Base-by-base conservation (phyloP, 1,140 invertebrate genomes). In the Campodea augens region DNA sequence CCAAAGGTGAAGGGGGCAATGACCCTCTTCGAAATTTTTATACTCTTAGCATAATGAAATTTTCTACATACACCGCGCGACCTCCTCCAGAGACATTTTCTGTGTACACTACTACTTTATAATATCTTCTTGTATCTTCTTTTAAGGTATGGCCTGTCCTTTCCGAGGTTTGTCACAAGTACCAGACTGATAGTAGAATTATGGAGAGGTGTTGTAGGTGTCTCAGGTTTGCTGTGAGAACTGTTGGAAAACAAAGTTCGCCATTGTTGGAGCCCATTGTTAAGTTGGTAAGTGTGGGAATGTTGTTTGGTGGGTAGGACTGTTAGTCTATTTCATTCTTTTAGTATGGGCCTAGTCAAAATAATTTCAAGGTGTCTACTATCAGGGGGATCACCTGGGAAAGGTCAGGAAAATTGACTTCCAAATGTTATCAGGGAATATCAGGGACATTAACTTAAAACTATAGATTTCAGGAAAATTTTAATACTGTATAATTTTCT, bases 141-240 rank as follows among this genome's bases (percentile, higher is more conserved):
- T 54, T 39, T 15, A 51, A 69, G 61, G 59, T 71, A 40, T 96
- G 90, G 89, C 87, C 86, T 19, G 70, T 89, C 12, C 62, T 97
- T 39, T 84, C 84, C 0, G 71, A 73, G 36, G 72, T 77, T 54
- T 90, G 72, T 59, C 64, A 66, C 47, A 78, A 73, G 57, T 93
- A 85, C 65, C 77, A 83, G 61, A 61, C 65, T n/a, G 85, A 93
- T 63, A 57, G 75, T 12, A 70, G 87, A 47, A 74, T 93, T 15
- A 90, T 93, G 73, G 93, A 98, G 65, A 71, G 87, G 49, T 78
- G 77, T 57, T 95, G 91, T 61, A 73, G 91, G 27, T 82, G 85
- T 55, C 67, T 96, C 44, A 73, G 91, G 39, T 97, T 90, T 67
- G 77, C 79, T 25, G 71, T 98, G 37, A 70, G 93, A 38, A 89